Conservation (phyloP, 2,113 vertebrate genomes). For the Mellivora capensis region DNA sequence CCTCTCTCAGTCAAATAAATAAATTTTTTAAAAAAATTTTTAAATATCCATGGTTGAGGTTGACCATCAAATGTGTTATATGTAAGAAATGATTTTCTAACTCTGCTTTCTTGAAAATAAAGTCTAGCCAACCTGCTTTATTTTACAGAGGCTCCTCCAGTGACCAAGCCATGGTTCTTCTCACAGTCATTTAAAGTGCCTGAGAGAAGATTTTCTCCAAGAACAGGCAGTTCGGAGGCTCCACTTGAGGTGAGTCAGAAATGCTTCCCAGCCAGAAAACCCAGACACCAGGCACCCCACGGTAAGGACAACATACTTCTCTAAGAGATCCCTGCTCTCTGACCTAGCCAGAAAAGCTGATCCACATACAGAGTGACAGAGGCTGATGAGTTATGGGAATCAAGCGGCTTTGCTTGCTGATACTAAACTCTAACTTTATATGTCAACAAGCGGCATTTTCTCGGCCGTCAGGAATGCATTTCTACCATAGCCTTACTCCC, state of each 20-base stretch:
- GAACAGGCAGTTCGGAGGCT: accelerated
- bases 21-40: background rate
- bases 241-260: background rate
- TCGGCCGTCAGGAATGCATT: background rate
- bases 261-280: background rate
- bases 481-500: background rate
- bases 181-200: background rate
- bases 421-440: background rate
- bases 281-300: background rate
- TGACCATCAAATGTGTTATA: background rate
- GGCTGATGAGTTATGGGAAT: background rate
- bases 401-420: background rate
- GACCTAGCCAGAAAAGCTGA: background rate
- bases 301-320: background rate
- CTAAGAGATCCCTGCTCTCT: background rate
- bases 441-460: background rate
- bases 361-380: background rate
- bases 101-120: background rate
- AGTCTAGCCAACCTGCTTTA: background rate
- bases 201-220: background rate
- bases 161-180: background rate
- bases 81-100: background rate
- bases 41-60: background rate
- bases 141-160: background rate
- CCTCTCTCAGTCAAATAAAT: too few species aligned